phyloP scores from a whole-genome alignment of 2,113 vertebrate species.

The Hydrolagus affinis region DNA sequence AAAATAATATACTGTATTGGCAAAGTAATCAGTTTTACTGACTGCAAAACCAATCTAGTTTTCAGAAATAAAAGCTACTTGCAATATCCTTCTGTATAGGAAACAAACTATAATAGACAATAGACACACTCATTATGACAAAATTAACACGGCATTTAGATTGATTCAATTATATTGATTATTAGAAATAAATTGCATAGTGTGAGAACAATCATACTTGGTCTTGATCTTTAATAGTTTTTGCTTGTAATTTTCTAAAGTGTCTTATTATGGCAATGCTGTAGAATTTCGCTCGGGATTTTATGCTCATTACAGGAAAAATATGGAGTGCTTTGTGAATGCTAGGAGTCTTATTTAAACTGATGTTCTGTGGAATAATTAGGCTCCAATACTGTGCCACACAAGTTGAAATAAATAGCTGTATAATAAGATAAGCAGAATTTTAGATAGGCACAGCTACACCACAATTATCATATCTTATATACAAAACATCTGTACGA shows the following conservation, averaged over 20 bases:
- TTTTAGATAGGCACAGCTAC: conserved; percentile 30
- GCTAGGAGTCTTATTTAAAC: conserved; percentile 32
- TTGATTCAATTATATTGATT: conserved; percentile 12
- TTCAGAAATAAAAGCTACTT: conserved; percentile 7
- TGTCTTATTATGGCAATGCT: conserved; percentile 23
- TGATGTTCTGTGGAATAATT: conserved; percentile 31
- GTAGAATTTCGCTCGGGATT: conserved; percentile 31
- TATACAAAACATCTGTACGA: conserved; percentile 14
- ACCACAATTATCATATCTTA: conserved; percentile 29
- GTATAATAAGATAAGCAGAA: conserved; percentile 31
- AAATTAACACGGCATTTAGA: background rate
- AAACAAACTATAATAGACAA: background rate
- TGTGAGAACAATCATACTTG: background rate
- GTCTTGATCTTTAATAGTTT: conserved; percentile 32
- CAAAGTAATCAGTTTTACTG: background rate
- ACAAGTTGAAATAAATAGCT: conserved; percentile 33
- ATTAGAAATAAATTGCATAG: conserved; percentile 21
- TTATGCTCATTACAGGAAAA: conserved; percentile 31
- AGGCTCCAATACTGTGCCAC: conserved; percentile 29
- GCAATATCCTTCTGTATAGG: background rate
- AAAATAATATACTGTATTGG: conserved; percentile 5
- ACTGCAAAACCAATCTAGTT: background rate
- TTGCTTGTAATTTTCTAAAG: conserved; percentile 23
- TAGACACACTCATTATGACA: background rate
- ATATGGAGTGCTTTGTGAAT: conserved; percentile 24